Evolutionary conservation across 2,888 invertebrate genomes (phyloP), one percentile per base, ranked within the genome.

Genomic region (Scaptomyza cyrtandrae): DNA sequence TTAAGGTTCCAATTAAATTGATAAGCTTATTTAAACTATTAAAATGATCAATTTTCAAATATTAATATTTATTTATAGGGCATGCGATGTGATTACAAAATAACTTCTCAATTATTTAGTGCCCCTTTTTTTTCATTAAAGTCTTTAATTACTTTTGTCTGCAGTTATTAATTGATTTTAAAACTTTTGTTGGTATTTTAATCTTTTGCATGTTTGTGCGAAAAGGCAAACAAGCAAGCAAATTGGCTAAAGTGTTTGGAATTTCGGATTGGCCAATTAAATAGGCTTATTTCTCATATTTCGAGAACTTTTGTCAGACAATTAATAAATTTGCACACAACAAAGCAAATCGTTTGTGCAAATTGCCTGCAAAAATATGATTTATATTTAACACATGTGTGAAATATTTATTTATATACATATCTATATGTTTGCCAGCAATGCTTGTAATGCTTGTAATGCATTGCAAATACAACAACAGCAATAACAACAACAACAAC

Each of bases 361-460:
- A 84, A 84, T 87, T 85, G 86, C 64, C 62, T 60, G 67, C 73
- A 81, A 87, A 78, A 87, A 87, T 85, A 73, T 87, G 88, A 84
- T 87, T 84, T 85, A 84, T 84, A 84, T 83, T 75, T 78, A 60
- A 71, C 69, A 76, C 81, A 83, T 78, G 68, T 77, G 71, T 77
- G 66, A 73, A 76, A 75, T 86, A 78, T 70, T 78, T 78, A n/a
- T n/a, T n/a, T n/a, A n/a, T n/a, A n/a, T n/a, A n/a, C n/a, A 41
- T 41, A 16, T 14, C 3, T 41, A 41, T 16, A 72, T 83, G 73
- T 70, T 76, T 80, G 55, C 61, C 62, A 71, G 48, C 53, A 63
- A 29, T n/a, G n/a, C n/a, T n/a, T n/a, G n/a, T n/a, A n/a, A n/a
- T n/a, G n/a, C n/a, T n/a, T n/a, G 48, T 85, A 88, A 85, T 85